phyloP scores from a whole-genome alignment of 2,113 vertebrate genomes.

The Lophura nycthemera region DNA sequence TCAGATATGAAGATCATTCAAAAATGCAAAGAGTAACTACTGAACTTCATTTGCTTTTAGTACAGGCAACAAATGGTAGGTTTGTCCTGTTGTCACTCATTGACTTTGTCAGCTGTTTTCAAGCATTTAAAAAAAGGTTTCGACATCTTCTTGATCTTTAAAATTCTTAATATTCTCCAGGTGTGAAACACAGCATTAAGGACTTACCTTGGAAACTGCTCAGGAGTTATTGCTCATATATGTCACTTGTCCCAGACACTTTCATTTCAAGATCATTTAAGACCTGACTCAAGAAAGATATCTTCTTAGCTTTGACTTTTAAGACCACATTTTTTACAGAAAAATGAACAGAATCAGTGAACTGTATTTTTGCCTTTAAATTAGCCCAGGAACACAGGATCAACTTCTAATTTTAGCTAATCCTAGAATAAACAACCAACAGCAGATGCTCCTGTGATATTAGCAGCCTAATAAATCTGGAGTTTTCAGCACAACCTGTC shows the following conservation, averaged over 20 bases:
- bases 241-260: background rate
- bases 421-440: slow-evolving; percentile 13
- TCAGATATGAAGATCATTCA: background rate
- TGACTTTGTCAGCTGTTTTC: background rate
- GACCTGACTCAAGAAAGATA: background rate
- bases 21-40: background rate
- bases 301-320: background rate
- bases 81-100: background rate
- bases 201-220: background rate
- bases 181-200: background rate
- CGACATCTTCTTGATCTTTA: background rate
- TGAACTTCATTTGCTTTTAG: background rate
- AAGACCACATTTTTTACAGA: background rate
- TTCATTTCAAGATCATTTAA: slow-evolving; percentile 7
- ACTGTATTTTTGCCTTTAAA: slow-evolving; percentile 9
- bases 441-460: background rate
- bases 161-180: background rate
- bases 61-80: background rate
- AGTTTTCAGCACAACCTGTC: slow-evolving; percentile 29
- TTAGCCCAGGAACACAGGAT: background rate
- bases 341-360: background rate
- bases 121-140: background rate
- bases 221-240: background rate
- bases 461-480: slow-evolving; percentile 15
- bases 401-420: slow-evolving; percentile 58